phyloP scores from a whole-genome alignment of 2,113 vertebrate species.

The Leptodactylus fuscus region DNA sequence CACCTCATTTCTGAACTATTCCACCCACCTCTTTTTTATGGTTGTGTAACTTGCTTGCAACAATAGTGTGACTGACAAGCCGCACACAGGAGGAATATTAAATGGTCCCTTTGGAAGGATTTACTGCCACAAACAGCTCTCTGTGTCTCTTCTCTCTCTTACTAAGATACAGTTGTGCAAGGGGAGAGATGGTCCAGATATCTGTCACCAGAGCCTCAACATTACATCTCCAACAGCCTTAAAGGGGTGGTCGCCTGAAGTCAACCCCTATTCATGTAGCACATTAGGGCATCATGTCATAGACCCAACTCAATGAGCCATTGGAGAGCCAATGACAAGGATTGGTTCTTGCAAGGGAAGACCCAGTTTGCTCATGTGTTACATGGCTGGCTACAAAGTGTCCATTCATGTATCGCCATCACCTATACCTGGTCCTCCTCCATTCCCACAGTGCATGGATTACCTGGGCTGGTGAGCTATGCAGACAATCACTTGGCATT shows the following conservation, averaged over 20 bases:
- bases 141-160: neutral
- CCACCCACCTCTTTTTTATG: conserved; percentile 53
- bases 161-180: conserved; percentile 12
- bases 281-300: too few relatives aligned
- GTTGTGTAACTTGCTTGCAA: conserved; percentile 56
- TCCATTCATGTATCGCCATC: too few relatives aligned
- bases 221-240: neutral
- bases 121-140: conserved; percentile 39
- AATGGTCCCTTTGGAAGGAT: conserved; percentile 42
- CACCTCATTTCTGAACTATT: conserved; percentile 57
- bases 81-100: conserved; percentile 42
- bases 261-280: too few relatives aligned
- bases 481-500: too few relatives aligned
- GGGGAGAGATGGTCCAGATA: neutral
- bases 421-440: too few relatives aligned
- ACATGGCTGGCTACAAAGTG: too few relatives aligned
- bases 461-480: too few relatives aligned
- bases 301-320: too few relatives aligned
- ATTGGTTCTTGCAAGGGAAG: too few relatives aligned
- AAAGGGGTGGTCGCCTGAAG: neutral
- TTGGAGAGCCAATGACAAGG: too few relatives aligned
- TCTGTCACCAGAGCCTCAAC: neutral
- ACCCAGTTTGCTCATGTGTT: too few relatives aligned
- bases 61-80: conserved; percentile 58
- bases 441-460: too few relatives aligned